Evolutionary conservation across 1,140 invertebrate genomes (phyloP), one percentile per base, ranked within the genome.

Genomic region (Macrotrachela quadricornifera): DNA sequence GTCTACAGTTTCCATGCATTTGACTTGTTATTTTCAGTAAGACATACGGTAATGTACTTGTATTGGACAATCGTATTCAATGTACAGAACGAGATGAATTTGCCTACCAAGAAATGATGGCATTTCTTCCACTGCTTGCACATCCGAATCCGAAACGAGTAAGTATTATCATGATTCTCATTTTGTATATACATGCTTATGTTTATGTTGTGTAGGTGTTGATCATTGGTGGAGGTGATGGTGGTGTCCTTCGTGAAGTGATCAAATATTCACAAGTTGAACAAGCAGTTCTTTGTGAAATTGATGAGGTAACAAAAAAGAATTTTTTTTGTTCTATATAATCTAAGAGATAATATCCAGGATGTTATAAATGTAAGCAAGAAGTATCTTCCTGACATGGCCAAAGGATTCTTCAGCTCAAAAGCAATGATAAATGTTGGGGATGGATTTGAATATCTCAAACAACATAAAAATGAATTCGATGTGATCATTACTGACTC

Each of bases 401-500:
- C 85, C 0, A 74, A 74, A 40, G 85, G 85, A 3, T 85, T 94
- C 58, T 71, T 78, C 0, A 78, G 79, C 68, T 77, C 80, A 1
- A 94, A 94, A 68, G 64, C 96, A 1, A 79, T 71, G 0, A 63
- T 96, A 1, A 77, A 82, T 59, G 79, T 95, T 45, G 83, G 82
- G 1, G 91, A 97, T 68, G 92, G 92, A 1, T 88, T 91, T 63
- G 80, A 91, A 59, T 97, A 87, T 65, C 81, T 99, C 76, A 80
- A 81, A 57, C 76, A 81, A 40, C 85, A 90, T 59, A 72, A 74
- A 47, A 75, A 78, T 38, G 78, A 85, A 70, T 97, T 88, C 70
- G 91, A 96, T 72, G 81, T 97, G 18, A 91, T 99, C 51, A 94
- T 99, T 39, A 97, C 92, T 0, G 92, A 99, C 64, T 92, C 87